phyloP scores from a whole-genome alignment of 2,113 vertebrate species.

The Cyrtonyx montezumae region DNA sequence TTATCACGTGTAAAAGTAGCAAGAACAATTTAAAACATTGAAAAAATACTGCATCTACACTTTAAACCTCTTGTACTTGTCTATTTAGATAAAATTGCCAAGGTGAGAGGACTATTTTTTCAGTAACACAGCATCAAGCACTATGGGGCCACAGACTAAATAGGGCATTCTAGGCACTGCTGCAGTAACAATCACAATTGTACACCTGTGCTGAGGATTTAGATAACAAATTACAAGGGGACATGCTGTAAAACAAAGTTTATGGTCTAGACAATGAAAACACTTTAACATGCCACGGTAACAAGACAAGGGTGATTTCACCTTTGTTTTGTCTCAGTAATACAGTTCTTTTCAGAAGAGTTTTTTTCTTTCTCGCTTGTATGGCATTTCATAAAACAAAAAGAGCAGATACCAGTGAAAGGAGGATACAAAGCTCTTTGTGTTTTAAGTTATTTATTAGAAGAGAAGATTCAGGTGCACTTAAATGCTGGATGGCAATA shows the following conservation, averaged over 20 bases:
- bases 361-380: not conserved
- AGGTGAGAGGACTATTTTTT: not conserved
- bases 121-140: not conserved
- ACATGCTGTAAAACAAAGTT: not conserved
- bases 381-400: not conserved
- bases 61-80: not conserved
- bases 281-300: not conserved
- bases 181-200: not conserved
- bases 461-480: not conserved
- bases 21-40: not conserved
- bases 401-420: not conserved
- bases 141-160: not conserved
- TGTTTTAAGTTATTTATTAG: not conserved
- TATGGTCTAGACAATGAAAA: slow-evolving; percentile 16
- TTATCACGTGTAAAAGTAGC: not conserved
- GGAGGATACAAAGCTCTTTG: not conserved
- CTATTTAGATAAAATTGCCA: not conserved
- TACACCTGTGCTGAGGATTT: not conserved
- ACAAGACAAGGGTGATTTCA: not conserved
- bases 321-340: not conserved
- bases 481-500: not conserved
- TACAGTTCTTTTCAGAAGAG: not conserved
- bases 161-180: not conserved
- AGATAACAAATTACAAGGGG: not conserved
- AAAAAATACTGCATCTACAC: not conserved